Conservation (phyloP, 2,113 vertebrate genomes). For the Rhinopomastus cyanomelas region DNA sequence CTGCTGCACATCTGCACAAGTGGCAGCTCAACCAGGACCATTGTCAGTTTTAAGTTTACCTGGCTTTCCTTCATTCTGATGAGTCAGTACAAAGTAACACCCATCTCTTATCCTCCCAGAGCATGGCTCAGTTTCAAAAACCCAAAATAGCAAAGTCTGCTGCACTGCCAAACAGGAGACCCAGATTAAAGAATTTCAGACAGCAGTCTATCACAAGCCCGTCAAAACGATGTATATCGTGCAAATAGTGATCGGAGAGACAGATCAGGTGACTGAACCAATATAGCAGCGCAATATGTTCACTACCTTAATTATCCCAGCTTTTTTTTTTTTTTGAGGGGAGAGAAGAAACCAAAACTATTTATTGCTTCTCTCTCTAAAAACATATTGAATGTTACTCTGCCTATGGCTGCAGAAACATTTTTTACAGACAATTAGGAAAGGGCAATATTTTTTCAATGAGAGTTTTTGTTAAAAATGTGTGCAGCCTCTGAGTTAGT, state of each 20-base stretch:
- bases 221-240: slow-evolving; percentile 67
- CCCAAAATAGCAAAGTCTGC: slow-evolving; percentile 71
- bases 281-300: slow-evolving; percentile 67
- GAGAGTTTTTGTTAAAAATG: background rate
- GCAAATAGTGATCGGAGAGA: slow-evolving; percentile 67
- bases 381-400: slow-evolving; percentile 45
- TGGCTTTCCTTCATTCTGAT: slow-evolving; percentile 49
- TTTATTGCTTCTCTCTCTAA: slow-evolving; percentile 18
- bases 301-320: slow-evolving; percentile 58
- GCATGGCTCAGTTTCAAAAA: slow-evolving; percentile 66
- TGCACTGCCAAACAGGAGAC: slow-evolving; percentile 68
- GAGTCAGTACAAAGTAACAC: slow-evolving; percentile 58
- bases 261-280: slow-evolving; percentile 72
- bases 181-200: slow-evolving; percentile 72
- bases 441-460: background rate
- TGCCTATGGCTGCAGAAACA: background rate
- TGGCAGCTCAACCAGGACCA: background rate
- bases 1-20: background rate
- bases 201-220: slow-evolving; percentile 73
- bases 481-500: background rate
- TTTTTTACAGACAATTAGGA: background rate
- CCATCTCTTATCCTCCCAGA: slow-evolving; percentile 34
- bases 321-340: background rate
- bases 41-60: background rate
- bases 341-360: slow-evolving; percentile 19